These are phyloP conservation scores for Selenia dentaria DNA, from an alignment of 2,888 invertebrate species.

Conservation along the genomic window DNA sequence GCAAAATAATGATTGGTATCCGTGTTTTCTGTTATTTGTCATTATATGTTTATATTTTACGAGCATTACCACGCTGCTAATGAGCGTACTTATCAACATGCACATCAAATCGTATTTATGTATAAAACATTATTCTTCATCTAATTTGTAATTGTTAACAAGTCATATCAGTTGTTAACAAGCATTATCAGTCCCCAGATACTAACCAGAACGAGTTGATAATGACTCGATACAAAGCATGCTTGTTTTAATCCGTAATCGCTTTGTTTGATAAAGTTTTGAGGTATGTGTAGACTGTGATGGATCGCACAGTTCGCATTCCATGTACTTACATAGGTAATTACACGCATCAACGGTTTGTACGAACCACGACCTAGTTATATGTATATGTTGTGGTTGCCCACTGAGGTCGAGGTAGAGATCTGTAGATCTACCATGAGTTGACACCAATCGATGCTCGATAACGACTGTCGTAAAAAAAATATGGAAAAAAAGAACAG, in stretches of 20 bases:
- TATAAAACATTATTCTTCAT: too few species aligned
- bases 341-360: constrained; percentile 14
- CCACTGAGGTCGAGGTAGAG: constrained; percentile 40
- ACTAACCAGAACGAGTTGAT: constrained; percentile 10
- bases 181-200: constrained; percentile 10
- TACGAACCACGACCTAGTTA: constrained; percentile 30
- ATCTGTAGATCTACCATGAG: too few species aligned
- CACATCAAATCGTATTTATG: constrained; percentile 4
- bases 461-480: too few species aligned
- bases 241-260: constrained; percentile 3
- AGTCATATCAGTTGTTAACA: background rate
- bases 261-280: constrained; percentile 4
- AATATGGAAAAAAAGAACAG: too few species aligned
- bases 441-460: too few species aligned
- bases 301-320: too few species aligned
- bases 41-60: constrained; percentile 14
- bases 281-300: background rate
- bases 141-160: too few species aligned
- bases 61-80: constrained; percentile 2
- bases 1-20: constrained; percentile 13
- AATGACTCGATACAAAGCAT: constrained; percentile 1
- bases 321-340: constrained; percentile 9
- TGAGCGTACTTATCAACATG: constrained; percentile 11
- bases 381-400: constrained; percentile 40
- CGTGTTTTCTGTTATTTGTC: constrained; percentile 11